Conservation (phyloP, 2,888 invertebrate species). For the Drosophila mulleri region DNA sequence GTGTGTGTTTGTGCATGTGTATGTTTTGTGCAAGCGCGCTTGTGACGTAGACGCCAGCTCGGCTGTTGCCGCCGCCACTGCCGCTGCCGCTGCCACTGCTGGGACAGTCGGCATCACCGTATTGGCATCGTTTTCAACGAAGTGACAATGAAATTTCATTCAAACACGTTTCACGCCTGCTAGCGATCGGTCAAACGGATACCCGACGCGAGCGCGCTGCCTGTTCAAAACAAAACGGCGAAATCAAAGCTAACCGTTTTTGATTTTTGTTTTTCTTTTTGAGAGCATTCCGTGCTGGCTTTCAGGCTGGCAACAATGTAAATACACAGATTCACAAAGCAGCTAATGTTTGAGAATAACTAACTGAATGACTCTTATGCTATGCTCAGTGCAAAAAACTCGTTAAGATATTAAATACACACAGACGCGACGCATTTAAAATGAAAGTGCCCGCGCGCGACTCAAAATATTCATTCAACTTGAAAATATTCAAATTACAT, state of each 20-base stretch:
- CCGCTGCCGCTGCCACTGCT: constrained; percentile 10
- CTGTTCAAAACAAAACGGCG: constrained; percentile 37
- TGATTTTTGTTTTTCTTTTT: constrained; percentile 1
- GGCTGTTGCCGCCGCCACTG: constrained; percentile 40
- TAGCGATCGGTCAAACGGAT: constrained; percentile 71
- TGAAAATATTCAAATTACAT: constrained; percentile 83
- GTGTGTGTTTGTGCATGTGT: constrained; percentile 11
- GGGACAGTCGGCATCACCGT: constrained; percentile 35
- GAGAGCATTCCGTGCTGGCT: constrained; percentile 31
- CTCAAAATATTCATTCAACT: constrained; percentile 82
- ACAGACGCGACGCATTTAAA: constrained; percentile 40
- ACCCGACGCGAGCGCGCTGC: constrained; percentile 26
- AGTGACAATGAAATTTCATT: constrained; percentile 76
- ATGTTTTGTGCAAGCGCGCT: constrained; percentile 59
- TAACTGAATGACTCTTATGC: constrained; percentile 33
- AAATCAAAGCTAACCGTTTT: constrained; percentile 38
- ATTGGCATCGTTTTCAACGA: constrained; percentile 57
- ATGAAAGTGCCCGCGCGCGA: constrained; percentile 81
- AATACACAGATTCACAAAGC: constrained; percentile 27
- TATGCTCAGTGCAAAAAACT: constrained; percentile 26
- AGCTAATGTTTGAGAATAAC: constrained; percentile 11
- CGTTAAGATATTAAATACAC: constrained; percentile 26
- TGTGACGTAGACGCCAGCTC: constrained; percentile 62
- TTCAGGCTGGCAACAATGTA: constrained; percentile 30
- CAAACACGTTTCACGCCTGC: constrained; percentile 79